Base-by-base conservation (phyloP, 2,888 invertebrate genomes). In the Disparrhopalites patrizii region DNA sequence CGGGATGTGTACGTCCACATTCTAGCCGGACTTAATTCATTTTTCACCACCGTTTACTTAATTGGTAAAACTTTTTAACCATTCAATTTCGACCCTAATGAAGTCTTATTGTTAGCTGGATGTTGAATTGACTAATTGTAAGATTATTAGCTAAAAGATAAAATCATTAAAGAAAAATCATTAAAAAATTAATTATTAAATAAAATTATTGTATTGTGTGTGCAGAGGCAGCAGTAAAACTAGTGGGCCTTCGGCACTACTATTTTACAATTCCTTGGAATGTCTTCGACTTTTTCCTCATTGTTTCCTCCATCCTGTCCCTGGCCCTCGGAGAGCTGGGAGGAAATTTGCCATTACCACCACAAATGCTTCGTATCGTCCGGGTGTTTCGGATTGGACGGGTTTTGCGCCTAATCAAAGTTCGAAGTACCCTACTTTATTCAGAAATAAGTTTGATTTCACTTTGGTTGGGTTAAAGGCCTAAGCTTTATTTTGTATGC, bases 231-330 rank as follows among this genome's bases (percentile, higher is more conserved):
- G 87, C 91, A 79, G 92, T 96, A 68, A 96, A 96, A 84, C 93
- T 96, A 77, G 84, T 94, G 77, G 96, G 95, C 76, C 83, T 95
- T 74, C 86, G 95, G 62, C 90, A 92, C 80, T 94, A 94, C 81
- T 96, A 95, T 81, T 96, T 96, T 81, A 92, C 94, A 70, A 90
- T 93, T 73, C 92, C 93, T 60, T 96, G 95, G 95, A 96, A 96
- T 79, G 87, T 95, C 70, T 96, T 95, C 81, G 95, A 96, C 82
- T 95, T 96, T 81, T 84, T 94, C 74, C 84, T 96, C 77, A 94
- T 95, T 67, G 80, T 94, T 78, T 90, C 94, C 73, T 94, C 94
- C 72, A 90, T 94, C 77, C 83, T 94, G 77, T 94, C 93, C 76
- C 91, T 93, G 76, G 81, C 94, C 54, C 89, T 66, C 13, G 52